These are phyloP conservation scores for Phorcus lineatus DNA, from an alignment of 2,888 invertebrate genomes.

Conservation along the genomic window DNA sequence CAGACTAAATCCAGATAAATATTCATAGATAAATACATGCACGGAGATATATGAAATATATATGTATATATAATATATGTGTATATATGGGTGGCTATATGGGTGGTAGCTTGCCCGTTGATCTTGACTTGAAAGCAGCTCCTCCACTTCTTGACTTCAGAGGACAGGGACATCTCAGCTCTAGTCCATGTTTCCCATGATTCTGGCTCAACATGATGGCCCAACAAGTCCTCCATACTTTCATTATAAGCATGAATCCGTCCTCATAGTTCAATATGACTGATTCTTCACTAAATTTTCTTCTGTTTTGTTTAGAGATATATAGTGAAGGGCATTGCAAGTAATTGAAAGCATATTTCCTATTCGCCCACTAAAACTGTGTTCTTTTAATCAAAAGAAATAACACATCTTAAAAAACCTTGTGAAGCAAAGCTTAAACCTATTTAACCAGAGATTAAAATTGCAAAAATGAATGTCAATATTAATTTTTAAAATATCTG, in stretches of 20 bases:
- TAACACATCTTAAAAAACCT: background rate
- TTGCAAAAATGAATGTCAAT: background rate
- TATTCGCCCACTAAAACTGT: too few species aligned
- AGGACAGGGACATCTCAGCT: too few species aligned
- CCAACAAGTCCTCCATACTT: too few species aligned
- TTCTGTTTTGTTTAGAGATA: too few species aligned
- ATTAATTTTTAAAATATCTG: background rate
- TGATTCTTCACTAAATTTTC: too few species aligned
- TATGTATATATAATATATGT: background rate
- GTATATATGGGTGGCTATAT: conserved; percentile 20
- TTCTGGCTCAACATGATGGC: too few species aligned
- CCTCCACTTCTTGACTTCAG: background rate
- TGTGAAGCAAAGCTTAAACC: background rate
- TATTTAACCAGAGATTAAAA: background rate
- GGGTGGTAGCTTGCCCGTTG: conserved; percentile 8
- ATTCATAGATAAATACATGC: conserved; percentile 4
- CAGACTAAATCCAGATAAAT: conserved; percentile 18
- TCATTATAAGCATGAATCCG: too few species aligned
- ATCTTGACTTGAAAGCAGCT: background rate
- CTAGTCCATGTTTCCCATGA: too few species aligned
- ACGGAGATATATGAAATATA: background rate
- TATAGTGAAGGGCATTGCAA: too few species aligned
- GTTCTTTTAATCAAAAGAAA: background rate
- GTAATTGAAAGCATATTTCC: too few species aligned
- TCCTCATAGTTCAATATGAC: too few species aligned